Evolutionary conservation across 1,140 invertebrate species (phyloP).

Genomic region (Sminthurinus signatus): DNA sequence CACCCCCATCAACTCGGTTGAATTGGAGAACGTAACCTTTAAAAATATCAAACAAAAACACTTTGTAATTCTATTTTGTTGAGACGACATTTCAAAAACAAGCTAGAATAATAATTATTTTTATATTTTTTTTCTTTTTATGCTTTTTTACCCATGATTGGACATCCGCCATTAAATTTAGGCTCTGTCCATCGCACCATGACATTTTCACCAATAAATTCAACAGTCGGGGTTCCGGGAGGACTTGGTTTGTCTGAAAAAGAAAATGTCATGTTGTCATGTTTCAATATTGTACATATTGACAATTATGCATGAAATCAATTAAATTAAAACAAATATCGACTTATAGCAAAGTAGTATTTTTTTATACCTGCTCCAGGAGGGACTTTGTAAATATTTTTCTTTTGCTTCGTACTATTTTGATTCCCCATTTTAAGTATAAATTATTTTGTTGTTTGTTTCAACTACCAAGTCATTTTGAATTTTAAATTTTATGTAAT

Average conservation of each 20-base stretch:
- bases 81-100: neutral
- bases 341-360: no score
- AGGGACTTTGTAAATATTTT: slow-evolving; percentile 6
- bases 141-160: slow-evolving; percentile 62
- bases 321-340: no score
- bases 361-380: slow-evolving; percentile 13
- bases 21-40: slow-evolving; percentile 12
- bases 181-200: slow-evolving; percentile 79
- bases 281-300: no score
- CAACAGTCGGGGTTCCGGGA: slow-evolving; percentile 44
- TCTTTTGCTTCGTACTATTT: slow-evolving; percentile 1
- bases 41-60: neutral
- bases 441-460: no score
- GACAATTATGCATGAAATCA: no score
- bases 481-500: no score
- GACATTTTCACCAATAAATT: slow-evolving; percentile 64
- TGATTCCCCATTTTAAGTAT: slow-evolving; percentile 13
- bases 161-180: slow-evolving; percentile 75
- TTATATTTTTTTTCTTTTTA: no score
- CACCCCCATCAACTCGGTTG: slow-evolving; percentile 5
- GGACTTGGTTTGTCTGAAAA: neutral
- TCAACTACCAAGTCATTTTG: no score
- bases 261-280: neutral
- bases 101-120: neutral
- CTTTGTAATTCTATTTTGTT: neutral